A percentile compares a stretch with the other conserved stretches of the same genome.
Evolutionary conservation across 2,888 invertebrate species (phyloP).

Genomic region (Acronicta aceris): DNA sequence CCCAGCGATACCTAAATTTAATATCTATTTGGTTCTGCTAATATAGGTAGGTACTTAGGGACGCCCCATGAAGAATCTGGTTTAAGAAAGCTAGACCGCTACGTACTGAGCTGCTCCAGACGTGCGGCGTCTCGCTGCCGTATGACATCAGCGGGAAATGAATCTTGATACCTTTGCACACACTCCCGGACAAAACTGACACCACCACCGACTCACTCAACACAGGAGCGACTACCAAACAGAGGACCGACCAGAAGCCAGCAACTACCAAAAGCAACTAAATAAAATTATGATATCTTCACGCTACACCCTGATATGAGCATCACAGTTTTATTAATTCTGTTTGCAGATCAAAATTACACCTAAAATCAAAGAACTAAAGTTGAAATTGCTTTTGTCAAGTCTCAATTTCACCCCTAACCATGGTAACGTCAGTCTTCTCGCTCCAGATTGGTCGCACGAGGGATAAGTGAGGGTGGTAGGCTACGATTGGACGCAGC

Average conservation of each 20-base stretch:
- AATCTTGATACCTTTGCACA: conserved; percentile 83
- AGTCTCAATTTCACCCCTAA: conserved; percentile 64
- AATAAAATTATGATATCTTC: conserved; percentile 79
- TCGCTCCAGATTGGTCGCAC: conserved; percentile 70
- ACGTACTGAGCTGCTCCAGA: conserved; percentile 86
- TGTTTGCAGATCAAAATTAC: conserved; percentile 36
- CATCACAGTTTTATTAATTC: conserved; percentile 74
- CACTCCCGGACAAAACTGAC: conserved; percentile 64
- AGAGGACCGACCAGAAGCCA: conserved; percentile 49
- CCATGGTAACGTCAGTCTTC: conserved; percentile 77
- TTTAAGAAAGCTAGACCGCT: not conserved
- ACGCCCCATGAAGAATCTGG: too few species aligned
- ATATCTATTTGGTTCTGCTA: too few species aligned
- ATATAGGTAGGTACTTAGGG: too few species aligned
- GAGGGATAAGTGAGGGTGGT: conserved; percentile 71
- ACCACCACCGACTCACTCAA: conserved; percentile 43
- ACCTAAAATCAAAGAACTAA: conserved; percentile 2
- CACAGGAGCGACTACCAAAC: conserved; percentile 12
- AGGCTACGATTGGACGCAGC: conserved; percentile 77
- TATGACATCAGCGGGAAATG: conserved; percentile 89
- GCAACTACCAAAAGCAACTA: conserved; percentile 71
- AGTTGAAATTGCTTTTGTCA: conserved; percentile 39
- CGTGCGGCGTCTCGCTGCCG: conserved; percentile 88
- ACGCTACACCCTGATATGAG: conserved; percentile 66
- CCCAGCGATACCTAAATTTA: too few species aligned